Conservation (phyloP, 1,140 invertebrate genomes). For the Yoshiicerus persimilis region DNA sequence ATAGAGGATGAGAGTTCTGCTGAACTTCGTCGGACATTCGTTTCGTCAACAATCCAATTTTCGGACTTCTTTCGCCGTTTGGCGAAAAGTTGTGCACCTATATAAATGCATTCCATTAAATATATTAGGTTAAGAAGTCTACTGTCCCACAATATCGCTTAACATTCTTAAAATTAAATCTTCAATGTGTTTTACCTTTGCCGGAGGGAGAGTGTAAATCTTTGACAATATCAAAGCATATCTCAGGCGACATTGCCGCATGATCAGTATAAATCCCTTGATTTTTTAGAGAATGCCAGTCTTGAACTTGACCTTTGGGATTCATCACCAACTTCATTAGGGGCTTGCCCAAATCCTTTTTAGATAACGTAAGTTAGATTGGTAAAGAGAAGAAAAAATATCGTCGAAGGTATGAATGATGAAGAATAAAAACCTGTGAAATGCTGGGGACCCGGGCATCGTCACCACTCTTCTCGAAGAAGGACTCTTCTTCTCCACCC, state of each 20-base stretch:
- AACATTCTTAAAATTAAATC: neutral
- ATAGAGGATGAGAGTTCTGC: slow-evolving; percentile 52
- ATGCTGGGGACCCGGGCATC: slow-evolving; percentile 29
- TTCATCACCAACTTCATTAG: slow-evolving; percentile 77
- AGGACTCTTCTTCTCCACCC: slow-evolving; percentile 48
- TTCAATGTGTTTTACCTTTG: slow-evolving; percentile 61
- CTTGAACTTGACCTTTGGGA: slow-evolving; percentile 72
- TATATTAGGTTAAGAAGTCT: neutral
- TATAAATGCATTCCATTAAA: neutral
- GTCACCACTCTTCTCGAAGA: slow-evolving; percentile 39
- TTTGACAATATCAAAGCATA: slow-evolving; percentile 72
- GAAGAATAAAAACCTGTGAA: slow-evolving; percentile 29
- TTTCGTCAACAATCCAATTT: slow-evolving; percentile 83
- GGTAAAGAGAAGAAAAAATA: too few species aligned
- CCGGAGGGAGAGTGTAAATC: slow-evolving; percentile 75
- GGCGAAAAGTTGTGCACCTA: slow-evolving; percentile 82
- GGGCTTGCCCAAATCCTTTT: slow-evolving; percentile 57
- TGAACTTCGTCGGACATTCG: slow-evolving; percentile 55
- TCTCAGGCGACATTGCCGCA: slow-evolving; percentile 63
- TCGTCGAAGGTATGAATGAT: neutral
- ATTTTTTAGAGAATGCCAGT: slow-evolving; percentile 62
- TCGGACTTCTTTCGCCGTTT: slow-evolving; percentile 81
- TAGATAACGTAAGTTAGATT: too few species aligned
- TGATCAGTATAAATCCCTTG: slow-evolving; percentile 64
- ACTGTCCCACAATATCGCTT: neutral